Base-by-base conservation (phyloP, 2,888 invertebrate species). In the Macropis europaea region DNA sequence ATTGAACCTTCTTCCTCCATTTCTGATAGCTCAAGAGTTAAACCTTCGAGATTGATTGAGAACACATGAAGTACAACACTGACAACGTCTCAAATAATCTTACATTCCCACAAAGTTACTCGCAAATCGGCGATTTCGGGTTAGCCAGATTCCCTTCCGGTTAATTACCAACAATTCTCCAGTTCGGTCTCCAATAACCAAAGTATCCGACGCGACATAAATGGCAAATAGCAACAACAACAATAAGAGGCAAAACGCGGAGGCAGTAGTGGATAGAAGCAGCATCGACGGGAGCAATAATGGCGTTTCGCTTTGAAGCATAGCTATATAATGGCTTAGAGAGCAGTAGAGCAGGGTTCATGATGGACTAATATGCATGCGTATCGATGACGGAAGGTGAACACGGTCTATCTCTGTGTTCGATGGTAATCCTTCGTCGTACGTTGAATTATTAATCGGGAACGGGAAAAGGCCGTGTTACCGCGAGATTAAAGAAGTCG, bases 391-490 rank as follows among this genome's bases (percentile, higher is more conserved):
- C 52, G 52, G 56, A 38, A 32, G 38, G 2, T 6, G 15, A 0
- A n/a, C 2, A 13, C 24, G 24, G 26, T 15, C 36, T n/a, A n/a
- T n/a, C n/a, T n/a, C 30, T 57, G 42, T 60, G 66, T 60, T 42
- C 60, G 54, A 60, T 67, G 70, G 56, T 74, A 77, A 77, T 77
- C 77, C 61, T 59, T 73, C 59, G 64, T 63, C 48, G 53, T 53
- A 45, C 66, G 78, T 63, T 63, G 67, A 78, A 77, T 77, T 78
- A 78, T 78, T 77, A 71, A 77, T 78, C 56, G 28, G 57, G 22
- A 71, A 54, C 40, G 57, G 67, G 52, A 45, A 71, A 78, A 73
- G 66, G 61, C 64, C 56, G 52, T 54, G 50, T 17, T 32, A 15
- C 36, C 22, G 48, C 26, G 45, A 53, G 64, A 73, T 66, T 60